phyloP scores from a whole-genome alignment of 2,888 invertebrate species.

The Zaprionus lineosus region DNA sequence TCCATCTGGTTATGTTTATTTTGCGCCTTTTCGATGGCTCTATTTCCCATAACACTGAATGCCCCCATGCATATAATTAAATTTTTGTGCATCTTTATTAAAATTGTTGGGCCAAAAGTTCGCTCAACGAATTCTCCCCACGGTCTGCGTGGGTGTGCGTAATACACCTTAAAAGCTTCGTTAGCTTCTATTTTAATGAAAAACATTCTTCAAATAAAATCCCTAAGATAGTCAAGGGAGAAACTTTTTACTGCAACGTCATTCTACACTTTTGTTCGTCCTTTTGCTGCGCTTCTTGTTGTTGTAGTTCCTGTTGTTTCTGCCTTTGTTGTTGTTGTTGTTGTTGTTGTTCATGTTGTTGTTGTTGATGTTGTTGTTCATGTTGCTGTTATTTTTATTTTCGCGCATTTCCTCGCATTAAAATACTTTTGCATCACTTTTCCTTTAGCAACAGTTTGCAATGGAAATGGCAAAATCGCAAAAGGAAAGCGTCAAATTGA shows the following conservation, averaged over 20 bases:
- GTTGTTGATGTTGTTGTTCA: too few relatives aligned
- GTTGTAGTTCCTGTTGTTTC: too few relatives aligned
- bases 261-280: conserved; percentile 38
- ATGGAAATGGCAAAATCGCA: conserved; percentile 39
- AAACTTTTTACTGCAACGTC: conserved; percentile 67
- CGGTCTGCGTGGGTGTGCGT: too few relatives aligned
- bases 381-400: conserved; percentile 1
- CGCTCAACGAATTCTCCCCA: neutral
- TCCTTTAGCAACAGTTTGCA: conserved; percentile 53
- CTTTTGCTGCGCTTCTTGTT: too few relatives aligned
- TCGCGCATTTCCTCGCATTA: conserved; percentile 31
- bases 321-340: too few relatives aligned
- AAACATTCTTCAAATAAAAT: conserved; percentile 45
- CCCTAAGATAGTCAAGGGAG: conserved; percentile 47
- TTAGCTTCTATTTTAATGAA: conserved; percentile 42
- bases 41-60: conserved; percentile 66
- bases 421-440: conserved; percentile 63
- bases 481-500: conserved; percentile 57
- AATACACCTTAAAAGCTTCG: conserved; percentile 36
- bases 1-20: conserved; percentile 69
- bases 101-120: conserved; percentile 66
- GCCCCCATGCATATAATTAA: conserved; percentile 74
- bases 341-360: too few relatives aligned
- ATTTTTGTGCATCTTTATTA: conserved; percentile 72
- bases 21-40: conserved; percentile 68